Evolutionary conservation across 2,888 invertebrate species (phyloP).

Genomic region (Rhamnusium bicolor): DNA sequence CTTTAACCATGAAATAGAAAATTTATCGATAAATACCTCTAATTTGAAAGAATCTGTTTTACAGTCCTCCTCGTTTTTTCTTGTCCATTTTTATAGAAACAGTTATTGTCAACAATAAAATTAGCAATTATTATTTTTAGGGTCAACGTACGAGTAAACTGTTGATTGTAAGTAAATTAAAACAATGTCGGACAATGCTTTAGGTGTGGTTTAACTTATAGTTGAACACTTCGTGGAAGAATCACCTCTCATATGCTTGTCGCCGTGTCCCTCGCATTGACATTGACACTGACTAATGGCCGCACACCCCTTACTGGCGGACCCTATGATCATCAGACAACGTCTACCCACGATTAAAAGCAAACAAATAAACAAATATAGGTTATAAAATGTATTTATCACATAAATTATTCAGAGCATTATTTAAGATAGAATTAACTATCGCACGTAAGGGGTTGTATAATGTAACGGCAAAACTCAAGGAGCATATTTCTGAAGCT

Average conservation of each 20-base stretch:
- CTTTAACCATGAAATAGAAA: no score
- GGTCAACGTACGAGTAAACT: conserved; percentile 38
- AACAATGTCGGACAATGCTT: conserved; percentile 46
- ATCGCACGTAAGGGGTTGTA: no score
- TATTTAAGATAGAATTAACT: no score
- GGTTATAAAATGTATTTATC: neutral
- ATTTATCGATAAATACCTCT: no score
- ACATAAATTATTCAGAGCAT: neutral
- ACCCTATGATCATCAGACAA: conserved; percentile 34
- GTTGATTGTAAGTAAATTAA: conserved; percentile 46
- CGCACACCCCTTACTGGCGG: conserved; percentile 39
- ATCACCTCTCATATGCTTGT: conserved; percentile 40
- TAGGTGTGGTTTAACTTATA: conserved; percentile 47
- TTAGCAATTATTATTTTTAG: conserved; percentile 25
- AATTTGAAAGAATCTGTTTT: no score
- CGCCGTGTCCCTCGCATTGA: conserved; percentile 44
- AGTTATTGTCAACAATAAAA: neutral
- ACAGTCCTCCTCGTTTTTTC: neutral
- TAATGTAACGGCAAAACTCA: no score
- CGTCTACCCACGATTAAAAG: conserved; percentile 23
- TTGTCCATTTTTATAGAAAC: neutral
- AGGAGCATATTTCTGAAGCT: no score
- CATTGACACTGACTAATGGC: conserved; percentile 53
- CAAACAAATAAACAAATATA: conserved; percentile 7
- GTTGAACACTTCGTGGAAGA: conserved; percentile 18